Percentiles rank a stretch among this genome's conserved stretches.
phyloP scores from a whole-genome alignment of 2,888 invertebrate genomes.

The Thymelicus acteon region DNA sequence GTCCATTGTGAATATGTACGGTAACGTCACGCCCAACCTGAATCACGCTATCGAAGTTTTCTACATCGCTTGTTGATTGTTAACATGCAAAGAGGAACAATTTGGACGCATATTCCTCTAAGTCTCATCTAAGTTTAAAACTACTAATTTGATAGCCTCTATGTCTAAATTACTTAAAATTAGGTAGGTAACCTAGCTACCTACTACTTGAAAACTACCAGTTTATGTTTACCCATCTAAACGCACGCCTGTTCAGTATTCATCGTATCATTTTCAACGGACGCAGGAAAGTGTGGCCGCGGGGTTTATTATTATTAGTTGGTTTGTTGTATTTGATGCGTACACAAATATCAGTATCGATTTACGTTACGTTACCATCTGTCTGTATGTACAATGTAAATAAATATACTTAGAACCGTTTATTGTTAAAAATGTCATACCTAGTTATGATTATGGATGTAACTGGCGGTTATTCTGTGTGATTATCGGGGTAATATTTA shows the following conservation, averaged over 20 bases:
- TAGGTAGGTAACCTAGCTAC: no score
- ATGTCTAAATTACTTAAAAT: no score
- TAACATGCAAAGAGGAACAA: no score
- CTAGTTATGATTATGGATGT: not conserved
- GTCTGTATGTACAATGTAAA: slow-evolving; percentile 9
- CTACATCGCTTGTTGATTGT: no score
- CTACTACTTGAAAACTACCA: slow-evolving; percentile 15
- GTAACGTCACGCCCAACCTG: no score
- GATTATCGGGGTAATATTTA: no score
- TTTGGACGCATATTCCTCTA: no score
- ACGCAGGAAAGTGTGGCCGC: slow-evolving; percentile 5
- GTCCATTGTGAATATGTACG: not conserved
- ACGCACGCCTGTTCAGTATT: slow-evolving; percentile 12
- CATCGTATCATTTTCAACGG: slow-evolving; percentile 24
- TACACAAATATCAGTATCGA: slow-evolving; percentile 27
- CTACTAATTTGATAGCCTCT: no score
- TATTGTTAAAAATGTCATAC: not conserved
- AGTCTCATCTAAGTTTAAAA: no score
- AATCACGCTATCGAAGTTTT: no score
- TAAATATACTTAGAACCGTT: slow-evolving; percentile 8
- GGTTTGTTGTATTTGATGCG: slow-evolving; percentile 16
- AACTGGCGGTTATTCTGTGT: no score
- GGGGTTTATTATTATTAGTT: slow-evolving; percentile 25
- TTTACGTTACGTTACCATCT: slow-evolving; percentile 18
- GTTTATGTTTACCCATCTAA: slow-evolving; percentile 11